Evolutionary conservation across 2,113 vertebrate genomes (phyloP), one percentile per base, ranked within the genome.

Genomic region (Myotis davidii): DNA sequence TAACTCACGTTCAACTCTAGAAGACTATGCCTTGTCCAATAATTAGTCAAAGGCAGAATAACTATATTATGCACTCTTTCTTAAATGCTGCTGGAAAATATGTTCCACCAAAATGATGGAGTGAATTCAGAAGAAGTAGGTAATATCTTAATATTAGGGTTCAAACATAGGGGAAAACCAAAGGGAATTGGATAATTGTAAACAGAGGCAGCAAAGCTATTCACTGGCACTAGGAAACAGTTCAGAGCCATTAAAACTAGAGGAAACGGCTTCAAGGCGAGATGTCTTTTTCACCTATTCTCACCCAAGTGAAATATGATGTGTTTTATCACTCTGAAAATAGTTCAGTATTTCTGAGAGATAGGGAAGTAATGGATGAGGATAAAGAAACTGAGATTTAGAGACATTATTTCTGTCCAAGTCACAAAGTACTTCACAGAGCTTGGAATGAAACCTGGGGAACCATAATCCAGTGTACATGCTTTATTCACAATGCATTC

Each of bases 301-400:
- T 56, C 21, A 8, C 9, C 45, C 45, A 86, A 50, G 39, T 37
- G 32, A 85, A 85, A 69, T 21, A 32, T 42, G 12, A 52, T 9
- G 11, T 94, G 13, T 64, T 78, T 95, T 85, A 89, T 50, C 45
- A 76, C 72, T 70, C 76, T 81, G 42, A 74, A 81, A 85, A 74
- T 89, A 76, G 29, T 48, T 88, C 13, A 23, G 0, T 77, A 25
- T 42, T 56, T 86, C 48, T 90, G 5, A 85, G 69, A 82, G 59
- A 39, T 4, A 37, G 7, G 21, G 17, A 78, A 91, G 4, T 56
- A 78, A 84, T 64, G 50, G 6, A 29, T 70, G 20, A 77, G 34
- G 42, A 77, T 69, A 69, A 88, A 91, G 50, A 91, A 94, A 64
- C 13, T 4, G 12, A 54, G 8, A 77, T 82, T 82, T 86, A 89